Evolutionary conservation across 1,140 invertebrate genomes (phyloP), one percentile per base, ranked within the genome.

Genomic region (Trachelipus rathkii): DNA sequence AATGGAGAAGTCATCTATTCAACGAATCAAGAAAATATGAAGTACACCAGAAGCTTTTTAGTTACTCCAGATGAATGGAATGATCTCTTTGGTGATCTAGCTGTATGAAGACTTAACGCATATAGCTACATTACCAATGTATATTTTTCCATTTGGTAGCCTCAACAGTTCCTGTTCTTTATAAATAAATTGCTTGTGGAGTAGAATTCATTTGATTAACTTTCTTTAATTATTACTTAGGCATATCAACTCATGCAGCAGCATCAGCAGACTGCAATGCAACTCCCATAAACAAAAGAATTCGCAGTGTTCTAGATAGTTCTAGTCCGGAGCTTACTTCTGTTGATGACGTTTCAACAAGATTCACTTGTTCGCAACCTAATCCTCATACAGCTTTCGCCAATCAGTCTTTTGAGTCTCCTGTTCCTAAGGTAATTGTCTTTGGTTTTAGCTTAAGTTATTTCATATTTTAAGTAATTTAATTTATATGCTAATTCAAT

Each of bases 41-140:
- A 33, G 33, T 33, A 33, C 33, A 33, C 6, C 33, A 3, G 33
- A 33, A n/a, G 19, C 60, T n/a, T 44, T n/a, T 2, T 6, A 21
- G n/a, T 9, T 5, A 13, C 24, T 67, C 9, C 23, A 10, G 11
- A 6, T 44, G 24, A 72, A 44, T 50, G 67, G 72, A 69, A 44
- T 76, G 67, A 60, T 80, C 24, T 81, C 79, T 80, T 82, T 82
- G 79, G 82, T 81, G 74, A 82, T 79, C 76, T 82, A 80, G 81
- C 81, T 82, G 77, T 82, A 82, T 82, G 81, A 80, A 75, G 50
- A 75, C 33, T 46, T 53, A 69, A n/a, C 33, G 92, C 92, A 93
- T 93, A 93, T 92, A 93, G 92, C 92, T 93, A 92, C 90, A 93
- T 93, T 94, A 94, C 93, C 93, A 93, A 95, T 94, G 93, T 77